phyloP scores from a whole-genome alignment of 1,140 invertebrate species.

The Calephelis nemesis region DNA sequence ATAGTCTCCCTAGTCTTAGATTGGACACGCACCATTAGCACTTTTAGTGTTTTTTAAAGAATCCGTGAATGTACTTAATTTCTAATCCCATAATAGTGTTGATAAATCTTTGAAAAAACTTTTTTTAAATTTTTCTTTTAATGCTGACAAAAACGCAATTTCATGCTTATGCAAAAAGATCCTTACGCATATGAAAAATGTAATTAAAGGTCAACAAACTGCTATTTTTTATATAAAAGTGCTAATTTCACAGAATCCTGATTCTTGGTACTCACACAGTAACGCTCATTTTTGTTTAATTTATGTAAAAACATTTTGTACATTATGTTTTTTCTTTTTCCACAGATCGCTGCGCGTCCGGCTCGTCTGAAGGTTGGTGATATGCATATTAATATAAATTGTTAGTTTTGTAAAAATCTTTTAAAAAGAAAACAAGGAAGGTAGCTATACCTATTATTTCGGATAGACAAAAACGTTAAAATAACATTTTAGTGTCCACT shows the following conservation, averaged over 20 bases:
- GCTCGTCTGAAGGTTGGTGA: conserved; percentile 3
- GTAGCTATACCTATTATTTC: too few species aligned
- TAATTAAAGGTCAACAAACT: conserved; percentile 19
- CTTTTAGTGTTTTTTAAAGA: too few species aligned
- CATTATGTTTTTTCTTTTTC: conserved; percentile 4
- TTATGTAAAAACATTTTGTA: not conserved
- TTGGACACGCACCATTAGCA: too few species aligned
- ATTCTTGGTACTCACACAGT: not conserved
- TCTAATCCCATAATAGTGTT: too few species aligned
- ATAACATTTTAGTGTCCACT: too few species aligned
- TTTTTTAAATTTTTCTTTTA: too few species aligned
- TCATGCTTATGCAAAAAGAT: conserved; percentile 15
- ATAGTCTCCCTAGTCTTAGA: too few species aligned
- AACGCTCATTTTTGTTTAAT: conserved; percentile 1
- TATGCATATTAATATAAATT: not conserved
- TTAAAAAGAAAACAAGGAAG: too few species aligned
- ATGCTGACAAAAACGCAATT: not conserved
- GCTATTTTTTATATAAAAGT: conserved; percentile 1
- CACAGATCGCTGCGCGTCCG: conserved; percentile 9
- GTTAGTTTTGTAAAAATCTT: not conserved
- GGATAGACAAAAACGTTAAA: too few species aligned
- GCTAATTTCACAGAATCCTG: not conserved
- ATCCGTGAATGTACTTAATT: too few species aligned
- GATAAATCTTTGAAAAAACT: too few species aligned
- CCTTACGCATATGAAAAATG: conserved; percentile 20